phyloP scores from a whole-genome alignment of 2,113 vertebrate species.

The Euleptes europaea region DNA sequence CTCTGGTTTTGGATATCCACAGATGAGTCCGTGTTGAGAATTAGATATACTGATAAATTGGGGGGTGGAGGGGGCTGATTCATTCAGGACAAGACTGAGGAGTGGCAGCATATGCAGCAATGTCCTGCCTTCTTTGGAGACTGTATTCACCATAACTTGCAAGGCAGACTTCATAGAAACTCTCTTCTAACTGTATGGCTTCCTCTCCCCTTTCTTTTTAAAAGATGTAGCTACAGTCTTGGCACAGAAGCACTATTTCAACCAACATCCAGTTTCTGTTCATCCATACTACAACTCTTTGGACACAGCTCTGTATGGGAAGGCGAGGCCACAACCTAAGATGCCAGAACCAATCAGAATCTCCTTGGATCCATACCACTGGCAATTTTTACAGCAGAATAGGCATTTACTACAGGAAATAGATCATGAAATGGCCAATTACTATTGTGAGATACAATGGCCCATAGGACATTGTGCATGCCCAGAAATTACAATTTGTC shows the following conservation, averaged over 20 bases:
- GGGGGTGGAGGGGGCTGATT: too few species aligned
- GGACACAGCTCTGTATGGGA: conserved; percentile 84
- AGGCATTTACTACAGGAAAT: conserved; percentile 62
- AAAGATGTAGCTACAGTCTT: conserved; percentile 78
- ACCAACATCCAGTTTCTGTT: conserved; percentile 72
- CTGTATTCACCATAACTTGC: not conserved
- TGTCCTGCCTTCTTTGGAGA: not conserved
- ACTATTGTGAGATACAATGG: conserved; percentile 74
- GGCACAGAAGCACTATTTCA: conserved; percentile 71
- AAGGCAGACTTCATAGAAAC: not conserved
- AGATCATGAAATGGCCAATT: conserved; percentile 62
- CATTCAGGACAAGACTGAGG: not conserved
- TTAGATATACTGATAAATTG: too few species aligned
- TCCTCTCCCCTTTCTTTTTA: conserved; percentile 23
- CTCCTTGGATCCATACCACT: conserved; percentile 69
- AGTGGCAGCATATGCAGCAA: not conserved
- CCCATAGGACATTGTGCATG: conserved; percentile 35
- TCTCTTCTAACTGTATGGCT: not conserved
- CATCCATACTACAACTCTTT: conserved; percentile 83
- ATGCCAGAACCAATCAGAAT: conserved; percentile 76
- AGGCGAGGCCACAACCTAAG: conserved; percentile 77
- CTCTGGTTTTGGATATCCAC: too few species aligned
- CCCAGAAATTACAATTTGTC: conserved; percentile 70
- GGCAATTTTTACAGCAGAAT: conserved; percentile 72
- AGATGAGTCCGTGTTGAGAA: too few species aligned